Base-by-base conservation (phyloP, 2,888 invertebrate species). In the Leptopilina drosophilae region DNA sequence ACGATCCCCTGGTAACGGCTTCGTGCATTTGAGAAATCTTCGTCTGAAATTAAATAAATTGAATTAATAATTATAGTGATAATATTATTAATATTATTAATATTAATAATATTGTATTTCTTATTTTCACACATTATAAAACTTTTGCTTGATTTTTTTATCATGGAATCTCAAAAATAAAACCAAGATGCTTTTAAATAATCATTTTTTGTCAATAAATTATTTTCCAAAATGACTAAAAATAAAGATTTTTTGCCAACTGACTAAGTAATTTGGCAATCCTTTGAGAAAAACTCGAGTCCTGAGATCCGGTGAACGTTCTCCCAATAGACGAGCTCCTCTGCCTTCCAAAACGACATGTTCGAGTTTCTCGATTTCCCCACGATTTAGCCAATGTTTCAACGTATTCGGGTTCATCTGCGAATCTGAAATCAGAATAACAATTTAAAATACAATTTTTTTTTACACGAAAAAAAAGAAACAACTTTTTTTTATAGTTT, bases 21-120 rank as follows among this genome's bases (percentile, higher is more conserved):
- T 95, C 95, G 88, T 97, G 97, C 0, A 96, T 93, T 64, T 95
- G 94, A 75, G 95, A 94, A 81, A 97, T 96, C 91, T 95, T 96
- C 3, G 94, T 93, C 94, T 95, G 87, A 75, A 92, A 90, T 33
- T 5, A 7, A 8, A 42, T 42, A 42, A 33, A 33, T 20, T 20
- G 20, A 20, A 20, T 20, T 20, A 20, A 20, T n/a, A n/a, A n/a
- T n/a, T n/a, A n/a, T n/a, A n/a, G n/a, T n/a, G n/a, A n/a, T n/a
- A n/a, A n/a, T n/a, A n/a, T n/a, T n/a, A n/a, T n/a, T n/a, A n/a
- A n/a, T n/a, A n/a, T n/a, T n/a, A n/a, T n/a, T n/a, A n/a, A 20
- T 20, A 20, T 20, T 20, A 20, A 20, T 20, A 20, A 20, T 20
- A 20, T 20, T 20, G 20, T 20, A 20, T 1, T 20, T 20, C 0